Evolutionary conservation across 2,888 invertebrate species (phyloP), one percentile per base, ranked within the genome.

Genomic region (Pyrrhosoma nymphula): DNA sequence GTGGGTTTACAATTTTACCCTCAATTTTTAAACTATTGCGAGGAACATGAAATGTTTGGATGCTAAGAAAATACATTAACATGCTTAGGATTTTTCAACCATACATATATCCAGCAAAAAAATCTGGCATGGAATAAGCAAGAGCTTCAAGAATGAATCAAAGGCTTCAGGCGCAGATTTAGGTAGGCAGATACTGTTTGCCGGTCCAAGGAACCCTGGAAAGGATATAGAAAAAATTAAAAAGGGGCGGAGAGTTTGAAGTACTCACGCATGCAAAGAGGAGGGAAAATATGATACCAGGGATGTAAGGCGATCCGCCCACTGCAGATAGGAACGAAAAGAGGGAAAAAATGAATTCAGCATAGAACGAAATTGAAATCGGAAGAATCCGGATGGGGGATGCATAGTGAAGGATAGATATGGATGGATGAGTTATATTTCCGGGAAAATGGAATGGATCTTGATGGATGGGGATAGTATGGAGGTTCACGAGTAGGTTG

Each of bases 341-440:
- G n/a, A 82, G 35, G 47, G 2, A 82, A 82, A 82, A 82, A 82
- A 12, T 3, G 6, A 82, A 35, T 82, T 82, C 82, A 14, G 82
- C 82, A 35, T 82, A 82, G 82, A 16, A 8, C 14, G 82, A 82
- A 82, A 82, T 82, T 82, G 82, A 82, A 82, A 82, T 82, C 82
- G 82, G 82, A 18, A 82, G 82, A 35, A 82, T 82, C 35, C 82
- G 16, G 35, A 26, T 14, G 16, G 82, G 18, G 82, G 82, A 35
- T 14, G 14, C 14, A 12, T 12, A 60, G 69, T n/a, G 14, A 47
- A 10, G 69, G n/a, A 69, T 69, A 69, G 82, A 82, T 82, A 82
- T 35, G 82, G 35, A 14, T 35, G 35, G 35, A 35, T 35, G 35
- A n/a, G 35, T 82, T n/a, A 35, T 82, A 82, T 82, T 69, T 14